Evolutionary conservation across 2,888 invertebrate genomes (phyloP), one percentile per base, ranked within the genome.

Genomic region (Prionchulus punctatus): DNA sequence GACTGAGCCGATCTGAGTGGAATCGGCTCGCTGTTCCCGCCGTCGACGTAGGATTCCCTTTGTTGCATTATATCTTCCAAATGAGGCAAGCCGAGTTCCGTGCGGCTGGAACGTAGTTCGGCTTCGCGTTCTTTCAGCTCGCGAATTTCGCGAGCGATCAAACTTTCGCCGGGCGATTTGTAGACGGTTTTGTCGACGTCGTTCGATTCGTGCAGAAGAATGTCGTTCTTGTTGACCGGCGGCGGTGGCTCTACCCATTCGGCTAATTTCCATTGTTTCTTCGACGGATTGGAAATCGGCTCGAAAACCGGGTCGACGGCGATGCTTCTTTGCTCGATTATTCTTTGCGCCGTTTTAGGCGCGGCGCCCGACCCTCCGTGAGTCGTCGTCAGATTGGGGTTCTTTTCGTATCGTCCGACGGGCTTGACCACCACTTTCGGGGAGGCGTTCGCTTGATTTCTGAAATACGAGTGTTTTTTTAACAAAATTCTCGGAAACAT

Each of bases 41-140:
- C n/a, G 30, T 27, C 30, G n/a, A n/a, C n/a, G 25, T n/a, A 30
- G 30, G 25, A 25, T 7, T 30, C 27, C 62, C 62, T 60, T 4
- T 54, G 52, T 30, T 56, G 60, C 25, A 61, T 45, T 15, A 60
- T 52, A 31, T 62, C 62, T 15, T 60, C 61, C 45, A 60, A 56
- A 2, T 60, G 55, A 7, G 63, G 61, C 36, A 63, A 58, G n/a
- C 62, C 63, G 30, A 64, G 55, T 45, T 61, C 62, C 30, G 60
- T 58, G 2, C 72, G 64, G 60, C 67, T 63, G 57, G 64, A 63
- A 21, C 70, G 65, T 43, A 77, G 65, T 57, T 78, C 78, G 50
- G 74, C 76, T 62, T 78, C 77, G 2, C 77, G 65, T 58, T 75
- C 74, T 43, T 70, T 66, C 60, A 73, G 67, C 61, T 77, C 75